These are phyloP conservation scores for Margaritifera margaritifera DNA, from an alignment of 2,888 invertebrate genomes.

Conservation along the genomic window DNA sequence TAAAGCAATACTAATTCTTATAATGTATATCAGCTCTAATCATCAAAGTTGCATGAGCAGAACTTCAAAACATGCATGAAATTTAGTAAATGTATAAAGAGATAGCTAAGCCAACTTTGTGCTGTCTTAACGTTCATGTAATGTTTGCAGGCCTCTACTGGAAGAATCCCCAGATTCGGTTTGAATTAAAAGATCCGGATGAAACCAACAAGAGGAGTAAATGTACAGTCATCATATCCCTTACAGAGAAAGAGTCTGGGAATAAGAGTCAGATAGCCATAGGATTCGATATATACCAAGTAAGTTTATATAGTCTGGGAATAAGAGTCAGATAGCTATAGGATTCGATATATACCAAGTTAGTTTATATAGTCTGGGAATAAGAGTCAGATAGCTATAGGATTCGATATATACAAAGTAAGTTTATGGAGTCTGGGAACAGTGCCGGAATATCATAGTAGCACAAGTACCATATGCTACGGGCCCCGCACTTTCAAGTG, in stretches of 20 bases:
- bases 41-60: neutral
- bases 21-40: neutral
- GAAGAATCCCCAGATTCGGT: slow-evolving; percentile 69
- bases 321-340: slow-evolving; percentile 88
- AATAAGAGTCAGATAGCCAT: slow-evolving; percentile 89
- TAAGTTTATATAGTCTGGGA: slow-evolving; percentile 78
- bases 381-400: slow-evolving; percentile 89
- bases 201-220: slow-evolving; percentile 80
- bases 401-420: slow-evolving; percentile 93
- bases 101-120: neutral
- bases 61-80: no score
- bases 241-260: slow-evolving; percentile 90
- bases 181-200: slow-evolving; percentile 65
- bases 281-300: slow-evolving; percentile 93
- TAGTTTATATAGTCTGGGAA: slow-evolving; percentile 78
- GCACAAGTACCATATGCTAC: no score
- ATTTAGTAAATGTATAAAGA: no score
- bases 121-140: neutral
- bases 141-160: slow-evolving; percentile 70
- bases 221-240: slow-evolving; percentile 93
- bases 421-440: slow-evolving; percentile 75
- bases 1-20: neutral
- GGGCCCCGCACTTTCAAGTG: no score
- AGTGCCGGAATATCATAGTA: no score
- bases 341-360: slow-evolving; percentile 95